These are phyloP conservation scores for Buphagus erythrorhynchus DNA, from an alignment of 2,797 vertebrate genomes.

Conservation along the genomic window DNA sequence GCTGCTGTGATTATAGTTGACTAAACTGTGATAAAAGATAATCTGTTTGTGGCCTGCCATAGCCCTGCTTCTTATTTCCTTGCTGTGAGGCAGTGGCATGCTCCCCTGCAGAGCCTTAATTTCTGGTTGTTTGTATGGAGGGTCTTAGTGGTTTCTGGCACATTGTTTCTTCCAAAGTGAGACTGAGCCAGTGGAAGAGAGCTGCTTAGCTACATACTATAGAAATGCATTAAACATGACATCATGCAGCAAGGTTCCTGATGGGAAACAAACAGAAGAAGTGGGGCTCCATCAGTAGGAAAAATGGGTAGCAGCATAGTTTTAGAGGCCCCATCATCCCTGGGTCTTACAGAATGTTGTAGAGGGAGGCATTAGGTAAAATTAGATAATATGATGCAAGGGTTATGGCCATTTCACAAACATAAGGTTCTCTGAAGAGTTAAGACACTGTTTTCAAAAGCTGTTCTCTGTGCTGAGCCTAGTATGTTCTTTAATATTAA, in stretches of 20 bases:
- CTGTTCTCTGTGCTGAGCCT: background rate
- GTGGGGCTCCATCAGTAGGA: background rate
- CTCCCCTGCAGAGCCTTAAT: background rate
- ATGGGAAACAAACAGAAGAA: background rate
- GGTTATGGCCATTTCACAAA: background rate
- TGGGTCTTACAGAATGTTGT: background rate
- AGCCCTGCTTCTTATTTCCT: background rate
- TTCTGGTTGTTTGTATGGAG: conserved; percentile 6
- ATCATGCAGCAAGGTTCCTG: background rate
- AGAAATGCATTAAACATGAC: background rate
- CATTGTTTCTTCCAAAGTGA: background rate
- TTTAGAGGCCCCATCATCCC: background rate
- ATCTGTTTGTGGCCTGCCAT: background rate
- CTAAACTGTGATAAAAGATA: background rate
- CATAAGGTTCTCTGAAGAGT: conserved; percentile 1
- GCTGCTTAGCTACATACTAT: background rate
- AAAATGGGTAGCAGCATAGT: background rate
- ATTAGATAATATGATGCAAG: background rate
- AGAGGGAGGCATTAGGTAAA: background rate
- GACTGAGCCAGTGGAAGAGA: background rate
- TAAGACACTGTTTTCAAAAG: conserved; percentile 17
- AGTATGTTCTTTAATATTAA: background rate
- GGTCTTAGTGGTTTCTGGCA: background rate
- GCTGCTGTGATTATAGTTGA: background rate
- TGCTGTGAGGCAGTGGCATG: background rate